Evolutionary conservation across 2,797 vertebrate genomes (phyloP), one percentile per base, ranked within the genome.

Genomic region (Thunnus albacares): DNA sequence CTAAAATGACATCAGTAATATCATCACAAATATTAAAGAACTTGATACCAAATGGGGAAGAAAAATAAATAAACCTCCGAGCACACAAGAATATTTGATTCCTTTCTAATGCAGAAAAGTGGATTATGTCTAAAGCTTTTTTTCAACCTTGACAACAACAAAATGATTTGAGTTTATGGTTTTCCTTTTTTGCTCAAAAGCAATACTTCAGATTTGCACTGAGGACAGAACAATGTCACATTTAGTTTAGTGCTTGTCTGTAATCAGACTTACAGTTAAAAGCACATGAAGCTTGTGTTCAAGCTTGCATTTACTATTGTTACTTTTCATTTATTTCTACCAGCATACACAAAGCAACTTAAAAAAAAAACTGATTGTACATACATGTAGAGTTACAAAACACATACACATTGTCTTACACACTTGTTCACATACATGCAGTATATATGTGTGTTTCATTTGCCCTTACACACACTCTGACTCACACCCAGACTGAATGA

Each of bases 111-210:
- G 61, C 60, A 82, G 64, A 75, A 81, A 89, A 87, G 47, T 70
- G 64, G 84, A 89, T 89, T 75, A 86, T 62, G 63, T 69, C n/a
- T 74, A 17, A 84, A 71, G 70, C 52, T 71, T 85, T 63, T 78
- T 68, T 75, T 49, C 17, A 5, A 43, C 69, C 47, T 66, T 70
- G 66, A 71, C 41, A 13, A 82, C 69, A 82, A 71, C 64, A 75
- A 70, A 84, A 74, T 75, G 38, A 62, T 81, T 86, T 18, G 67
- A 82, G 68, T 81, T 70, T 43, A 41, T 72, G 4, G 11, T 71
- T 82, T 72, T 68, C 55, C 45, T 71, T 77, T 74, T 14, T 38
- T 71, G 60, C 61, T 76, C 18, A 49, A 18, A 57, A 51, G 43
- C 56, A 85, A 60, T 75, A 52, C 70, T 76, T 38, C 13, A 71